Conservation (phyloP, 2,113 vertebrate species). For the Scomber japonicus region DNA sequence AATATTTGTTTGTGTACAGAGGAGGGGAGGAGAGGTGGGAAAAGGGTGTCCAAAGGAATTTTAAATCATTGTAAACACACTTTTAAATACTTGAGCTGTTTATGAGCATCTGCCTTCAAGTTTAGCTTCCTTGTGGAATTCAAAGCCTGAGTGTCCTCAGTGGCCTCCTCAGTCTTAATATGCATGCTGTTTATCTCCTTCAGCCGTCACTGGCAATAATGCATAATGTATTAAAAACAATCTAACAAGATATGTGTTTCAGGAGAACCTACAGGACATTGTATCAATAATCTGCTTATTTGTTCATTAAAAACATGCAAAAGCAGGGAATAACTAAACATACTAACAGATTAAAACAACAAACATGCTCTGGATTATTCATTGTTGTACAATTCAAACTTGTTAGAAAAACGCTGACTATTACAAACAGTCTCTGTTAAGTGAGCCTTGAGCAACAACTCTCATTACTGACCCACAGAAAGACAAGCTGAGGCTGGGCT, state of each 20-base stretch:
- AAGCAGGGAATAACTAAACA: conserved; percentile 18
- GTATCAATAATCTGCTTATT: conserved; percentile 30
- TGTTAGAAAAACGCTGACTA: conserved; percentile 62
- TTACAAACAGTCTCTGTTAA: conserved; percentile 48
- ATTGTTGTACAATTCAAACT: conserved; percentile 60
- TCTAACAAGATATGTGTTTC: conserved; percentile 30
- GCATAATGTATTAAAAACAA: conserved; percentile 23
- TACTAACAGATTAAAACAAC: conserved; percentile 31
- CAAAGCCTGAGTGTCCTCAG: conserved; percentile 18
- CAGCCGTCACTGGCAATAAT: conserved; percentile 26
- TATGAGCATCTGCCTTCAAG: conserved; percentile 42
- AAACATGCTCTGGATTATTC: conserved; percentile 25
- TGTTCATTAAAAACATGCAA: conserved; percentile 39
- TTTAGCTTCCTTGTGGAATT: conserved; percentile 37
- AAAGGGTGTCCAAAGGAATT: conserved; percentile 30
- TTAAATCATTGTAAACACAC: conserved; percentile 55
- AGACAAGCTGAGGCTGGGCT: conserved; percentile 37
- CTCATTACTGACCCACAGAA: conserved; percentile 71
- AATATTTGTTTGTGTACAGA: conserved; percentile 40
- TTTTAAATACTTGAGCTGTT: conserved; percentile 53
- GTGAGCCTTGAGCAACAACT: conserved; percentile 48
- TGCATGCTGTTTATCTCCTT: conserved; percentile 26
- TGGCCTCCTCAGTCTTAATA: conserved; percentile 33
- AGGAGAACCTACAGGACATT: conserved; percentile 10
- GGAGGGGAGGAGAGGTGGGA: not conserved